phyloP scores from a whole-genome alignment of 2,113 vertebrate species.

The Thalassoma bifasciatum region DNA sequence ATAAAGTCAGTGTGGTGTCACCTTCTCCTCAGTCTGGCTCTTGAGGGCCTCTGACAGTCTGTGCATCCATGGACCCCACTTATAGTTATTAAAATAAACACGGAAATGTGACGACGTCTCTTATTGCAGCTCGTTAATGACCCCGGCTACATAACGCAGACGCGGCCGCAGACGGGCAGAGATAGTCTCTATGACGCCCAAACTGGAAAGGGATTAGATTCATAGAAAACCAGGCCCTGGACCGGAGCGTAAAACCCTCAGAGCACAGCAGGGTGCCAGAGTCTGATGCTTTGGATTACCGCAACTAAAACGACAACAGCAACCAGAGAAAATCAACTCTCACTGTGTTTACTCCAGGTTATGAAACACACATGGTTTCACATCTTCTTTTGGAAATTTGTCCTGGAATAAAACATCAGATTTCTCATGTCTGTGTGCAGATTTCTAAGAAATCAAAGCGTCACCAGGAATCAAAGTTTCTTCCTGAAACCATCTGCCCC shows the following conservation, averaged over 20 bases:
- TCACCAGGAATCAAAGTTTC: conserved; percentile 4
- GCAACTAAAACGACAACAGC: conserved; percentile 4
- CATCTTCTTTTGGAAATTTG: neutral
- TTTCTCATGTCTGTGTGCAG: neutral
- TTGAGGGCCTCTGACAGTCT: conserved; percentile 32
- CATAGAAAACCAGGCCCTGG: conserved; percentile 28
- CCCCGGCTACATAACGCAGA: conserved; percentile 47
- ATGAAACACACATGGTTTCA: neutral
- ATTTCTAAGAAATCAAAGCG: neutral
- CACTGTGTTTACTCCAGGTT: neutral
- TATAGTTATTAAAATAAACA: conserved; percentile 72
- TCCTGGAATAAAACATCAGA: conserved; percentile 7
- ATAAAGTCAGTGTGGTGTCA: conserved; percentile 36
- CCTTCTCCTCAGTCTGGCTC: conserved; percentile 44
- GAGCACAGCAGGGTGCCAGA: conserved; percentile 25
- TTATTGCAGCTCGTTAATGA: conserved; percentile 64
- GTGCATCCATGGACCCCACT: conserved; percentile 42
- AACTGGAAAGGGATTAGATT: conserved; percentile 32
- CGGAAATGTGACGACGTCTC: conserved; percentile 61
- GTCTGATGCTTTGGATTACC: conserved; percentile 8
- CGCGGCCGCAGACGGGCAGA: conserved; percentile 46
- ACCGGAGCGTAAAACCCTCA: conserved; percentile 25
- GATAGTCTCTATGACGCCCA: conserved; percentile 24
- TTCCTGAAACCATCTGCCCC: neutral
- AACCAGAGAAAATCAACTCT: neutral